Evolutionary conservation across 2,888 invertebrate species (phyloP), one percentile per base, ranked within the genome.

Genomic region (Clanis bilineata): DNA sequence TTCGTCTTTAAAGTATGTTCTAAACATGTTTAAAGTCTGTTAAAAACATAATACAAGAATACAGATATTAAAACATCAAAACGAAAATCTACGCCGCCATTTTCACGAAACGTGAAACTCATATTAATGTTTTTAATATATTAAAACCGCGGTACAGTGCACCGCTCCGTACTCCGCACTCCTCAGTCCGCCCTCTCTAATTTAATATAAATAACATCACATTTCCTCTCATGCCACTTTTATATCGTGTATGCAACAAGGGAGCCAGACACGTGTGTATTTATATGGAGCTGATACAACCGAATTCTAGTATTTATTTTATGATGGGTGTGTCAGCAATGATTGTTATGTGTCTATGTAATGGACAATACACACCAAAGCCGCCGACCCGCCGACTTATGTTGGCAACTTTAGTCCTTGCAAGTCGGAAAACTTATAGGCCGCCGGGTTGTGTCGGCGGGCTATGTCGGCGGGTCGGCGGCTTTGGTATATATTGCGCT

Each of bases 201-300:
- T 87, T 86, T 80, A 85, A 87, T 86, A 86, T 85, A 83, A 86
- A 88, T 88, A 84, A 79, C 81, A 77, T 76, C 72, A 71, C 81
- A 78, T 85, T 82, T 79, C 78, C 79, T 74, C 79, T 71, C 71
- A 71, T 70, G 70, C 73, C 76, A 80, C 77, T 83, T 82, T 76
- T 76, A 74, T 76, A 77, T 81, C 77, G 77, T 79, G 73, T 74
- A 73, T 77, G 82, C 77, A 76, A 79, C 76, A 71, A 72, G 82
- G 85, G 81, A 65, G 69, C 68, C 64, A 62, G 66, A 70, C 69
- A 72, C 73, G 71, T 71, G 71, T 55, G 38, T 22, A 39, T 36
- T 70, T 39, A 64, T 69, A 77, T 68, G 70, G 79, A 85, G 85
- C 15, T 72, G 79, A 18, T 71, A 58, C 51, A 51, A 66, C 63